These are phyloP conservation scores for Oligia latruncula DNA, from an alignment of 2,888 invertebrate genomes.

Conservation along the genomic window DNA sequence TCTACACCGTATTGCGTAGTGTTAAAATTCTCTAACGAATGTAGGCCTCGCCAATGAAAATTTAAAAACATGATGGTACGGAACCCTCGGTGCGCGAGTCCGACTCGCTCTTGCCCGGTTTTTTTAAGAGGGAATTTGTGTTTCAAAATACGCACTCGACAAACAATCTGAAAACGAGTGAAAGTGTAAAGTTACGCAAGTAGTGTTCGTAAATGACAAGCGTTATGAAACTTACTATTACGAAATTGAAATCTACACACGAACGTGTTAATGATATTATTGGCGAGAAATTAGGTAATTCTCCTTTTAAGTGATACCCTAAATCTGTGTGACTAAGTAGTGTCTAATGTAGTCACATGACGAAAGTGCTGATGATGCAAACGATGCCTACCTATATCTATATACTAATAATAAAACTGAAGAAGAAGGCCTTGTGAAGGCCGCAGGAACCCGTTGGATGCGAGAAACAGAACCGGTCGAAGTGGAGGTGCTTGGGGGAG, in stretches of 20 bases:
- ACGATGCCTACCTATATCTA: not conserved
- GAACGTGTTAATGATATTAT: not conserved
- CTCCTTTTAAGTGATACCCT: not conserved
- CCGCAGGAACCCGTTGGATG: too few species aligned
- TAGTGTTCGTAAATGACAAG: constrained; percentile 30
- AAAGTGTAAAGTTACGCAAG: constrained; percentile 37
- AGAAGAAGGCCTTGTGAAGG: too few species aligned
- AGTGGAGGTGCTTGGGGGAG: too few species aligned
- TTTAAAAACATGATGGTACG: too few species aligned
- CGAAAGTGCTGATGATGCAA: not conserved
- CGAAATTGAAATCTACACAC: constrained; percentile 27
- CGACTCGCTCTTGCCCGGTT: not conserved
- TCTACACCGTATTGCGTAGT: too few species aligned
- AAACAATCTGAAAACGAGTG: constrained; percentile 44
- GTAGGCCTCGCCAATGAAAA: too few species aligned
- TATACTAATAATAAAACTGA: too few species aligned
- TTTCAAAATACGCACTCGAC: constrained; percentile 17
- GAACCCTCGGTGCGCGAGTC: too few species aligned
- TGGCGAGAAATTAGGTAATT: constrained; percentile 13
- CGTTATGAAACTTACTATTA: constrained; percentile 37
- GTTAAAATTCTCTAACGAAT: too few species aligned
- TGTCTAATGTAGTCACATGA: not conserved
- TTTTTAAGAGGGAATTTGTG: not conserved
- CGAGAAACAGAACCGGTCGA: too few species aligned
- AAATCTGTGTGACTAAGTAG: not conserved